These are phyloP conservation scores for Pygoscelis antarcticus DNA, from an alignment of 2,113 vertebrate genomes.

Conservation along the genomic window DNA sequence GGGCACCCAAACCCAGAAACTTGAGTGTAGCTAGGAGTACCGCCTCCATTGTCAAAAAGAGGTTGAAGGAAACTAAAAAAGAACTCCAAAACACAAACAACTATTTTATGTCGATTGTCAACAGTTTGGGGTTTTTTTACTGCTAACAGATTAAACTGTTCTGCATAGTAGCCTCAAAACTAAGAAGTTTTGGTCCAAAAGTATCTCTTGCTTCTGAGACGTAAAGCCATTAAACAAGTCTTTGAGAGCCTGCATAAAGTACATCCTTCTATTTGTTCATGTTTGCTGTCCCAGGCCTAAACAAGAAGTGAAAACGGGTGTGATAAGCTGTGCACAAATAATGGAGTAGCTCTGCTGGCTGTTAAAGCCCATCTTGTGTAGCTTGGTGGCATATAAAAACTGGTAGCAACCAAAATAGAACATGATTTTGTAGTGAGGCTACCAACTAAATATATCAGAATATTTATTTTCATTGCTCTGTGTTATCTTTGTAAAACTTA, in stretches of 20 bases:
- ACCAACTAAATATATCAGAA: constrained; percentile 28
- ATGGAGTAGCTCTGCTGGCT: neutral
- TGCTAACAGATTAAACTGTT: neutral
- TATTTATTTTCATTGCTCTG: neutral
- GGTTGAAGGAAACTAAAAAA: neutral
- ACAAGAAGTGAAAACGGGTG: neutral
- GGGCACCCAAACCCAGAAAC: neutral
- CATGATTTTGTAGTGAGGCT: neutral
- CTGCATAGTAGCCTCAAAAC: neutral
- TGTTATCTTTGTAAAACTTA: neutral
- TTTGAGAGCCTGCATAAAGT: neutral
- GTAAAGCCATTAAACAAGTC: neutral
- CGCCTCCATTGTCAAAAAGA: neutral
- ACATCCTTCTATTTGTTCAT: neutral
- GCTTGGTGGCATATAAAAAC: neutral
- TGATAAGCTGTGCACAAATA: neutral
- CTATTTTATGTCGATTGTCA: neutral
- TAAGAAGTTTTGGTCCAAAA: neutral
- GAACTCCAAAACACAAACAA: neutral
- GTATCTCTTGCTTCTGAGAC: neutral
- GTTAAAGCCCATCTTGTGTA: neutral
- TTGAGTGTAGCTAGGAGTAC: neutral
- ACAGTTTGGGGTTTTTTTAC: neutral
- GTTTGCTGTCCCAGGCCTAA: neutral
- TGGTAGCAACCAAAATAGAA: constrained; percentile 27